Conservation (phyloP, 1,140 invertebrate genomes). For the Achatina immaculata region DNA sequence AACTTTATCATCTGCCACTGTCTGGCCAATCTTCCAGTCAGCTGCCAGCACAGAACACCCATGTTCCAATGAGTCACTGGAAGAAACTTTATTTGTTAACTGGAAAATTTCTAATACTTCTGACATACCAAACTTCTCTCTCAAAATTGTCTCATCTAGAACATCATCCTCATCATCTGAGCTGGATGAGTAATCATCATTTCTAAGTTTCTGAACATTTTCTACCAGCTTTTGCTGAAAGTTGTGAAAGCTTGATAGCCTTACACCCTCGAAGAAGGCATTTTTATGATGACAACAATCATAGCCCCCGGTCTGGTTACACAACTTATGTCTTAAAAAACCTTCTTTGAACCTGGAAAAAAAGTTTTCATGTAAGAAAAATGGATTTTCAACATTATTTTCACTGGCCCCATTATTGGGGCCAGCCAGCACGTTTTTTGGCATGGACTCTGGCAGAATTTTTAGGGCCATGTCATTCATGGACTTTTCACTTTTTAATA, state of each 20-base stretch:
- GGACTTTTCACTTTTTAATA: not conserved
- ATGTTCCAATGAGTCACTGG: not conserved
- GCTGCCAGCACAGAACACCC: not conserved
- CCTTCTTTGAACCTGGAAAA: slow-evolving; percentile 2
- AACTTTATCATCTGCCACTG: not conserved
- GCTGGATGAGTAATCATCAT: slow-evolving; percentile 31
- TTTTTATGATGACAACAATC: not conserved
- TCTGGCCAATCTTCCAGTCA: not conserved
- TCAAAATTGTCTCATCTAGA: slow-evolving; percentile 27
- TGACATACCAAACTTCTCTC: slow-evolving; percentile 13
- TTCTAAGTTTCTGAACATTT: slow-evolving; percentile 1
- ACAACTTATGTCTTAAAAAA: not conserved
- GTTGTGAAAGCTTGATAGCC: not conserved
- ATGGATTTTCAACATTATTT: not conserved
- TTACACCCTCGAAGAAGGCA: slow-evolving; percentile 9
- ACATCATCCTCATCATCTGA: slow-evolving; percentile 40
- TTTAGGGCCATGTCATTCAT: not conserved
- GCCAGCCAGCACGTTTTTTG: slow-evolving; percentile 19
- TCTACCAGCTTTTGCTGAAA: not conserved
- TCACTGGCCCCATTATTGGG: not conserved
- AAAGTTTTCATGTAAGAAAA: not conserved
- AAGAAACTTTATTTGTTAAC: not conserved
- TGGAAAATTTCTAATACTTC: not conserved
- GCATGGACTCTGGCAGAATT: not conserved
- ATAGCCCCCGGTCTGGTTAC: not conserved